phyloP scores from a whole-genome alignment of 1,140 invertebrate species.

The Hestina assimilis region DNA sequence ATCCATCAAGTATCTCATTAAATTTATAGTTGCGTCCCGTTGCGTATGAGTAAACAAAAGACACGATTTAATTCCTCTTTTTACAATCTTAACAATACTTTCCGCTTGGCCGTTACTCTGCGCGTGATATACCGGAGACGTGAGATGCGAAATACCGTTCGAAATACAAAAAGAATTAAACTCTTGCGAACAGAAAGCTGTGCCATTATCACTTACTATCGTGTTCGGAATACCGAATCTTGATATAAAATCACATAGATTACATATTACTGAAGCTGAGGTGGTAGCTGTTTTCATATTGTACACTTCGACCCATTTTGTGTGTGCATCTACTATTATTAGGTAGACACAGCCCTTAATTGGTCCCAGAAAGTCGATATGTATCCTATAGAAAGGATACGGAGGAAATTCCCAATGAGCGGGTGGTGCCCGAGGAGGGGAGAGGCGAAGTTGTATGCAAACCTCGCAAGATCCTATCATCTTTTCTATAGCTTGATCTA shows the following conservation, averaged over 20 bases:
- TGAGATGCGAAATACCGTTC: background rate
- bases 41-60: conserved; percentile 4
- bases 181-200: conserved; percentile 21
- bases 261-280: conserved; percentile 13
- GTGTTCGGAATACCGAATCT: conserved; percentile 33
- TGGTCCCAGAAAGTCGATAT: conserved; percentile 33
- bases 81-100: conserved; percentile 31
- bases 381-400: conserved; percentile 23
- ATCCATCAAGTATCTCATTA: conserved; percentile 28
- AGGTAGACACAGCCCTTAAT: conserved; percentile 25
- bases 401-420: conserved; percentile 23
- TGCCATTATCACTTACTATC: conserved; percentile 41
- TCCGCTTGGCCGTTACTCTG: conserved; percentile 33
- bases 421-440: conserved; percentile 19
- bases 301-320: conserved; percentile 33
- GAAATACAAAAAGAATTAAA: background rate
- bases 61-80: conserved; percentile 20
- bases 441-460: conserved; percentile 19
- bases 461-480: conserved; percentile 28
- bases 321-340: conserved; percentile 31
- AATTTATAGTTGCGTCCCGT: conserved; percentile 4
- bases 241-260: conserved; percentile 31
- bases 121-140: conserved; percentile 18
- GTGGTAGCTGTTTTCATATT: conserved; percentile 11
- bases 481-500: conserved; percentile 28